These are phyloP conservation scores for Steinernema carpocapsae DNA, from an alignment of 2,888 invertebrate genomes.

Conservation along the genomic window DNA sequence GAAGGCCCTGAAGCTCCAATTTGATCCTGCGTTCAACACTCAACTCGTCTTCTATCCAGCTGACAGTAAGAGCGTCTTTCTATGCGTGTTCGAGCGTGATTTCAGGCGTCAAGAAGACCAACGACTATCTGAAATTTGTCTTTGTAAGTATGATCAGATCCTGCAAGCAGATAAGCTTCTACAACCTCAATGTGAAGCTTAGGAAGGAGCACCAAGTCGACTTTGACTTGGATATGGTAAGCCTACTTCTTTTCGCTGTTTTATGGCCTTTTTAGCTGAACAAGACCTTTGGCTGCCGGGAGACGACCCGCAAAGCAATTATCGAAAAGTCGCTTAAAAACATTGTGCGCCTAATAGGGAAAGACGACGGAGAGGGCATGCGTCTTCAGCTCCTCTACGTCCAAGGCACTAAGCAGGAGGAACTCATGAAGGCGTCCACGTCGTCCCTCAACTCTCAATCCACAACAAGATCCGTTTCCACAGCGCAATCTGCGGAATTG, in stretches of 20 bases:
- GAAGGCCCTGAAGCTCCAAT: not conserved
- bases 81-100: not conserved
- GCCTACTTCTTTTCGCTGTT: not conserved
- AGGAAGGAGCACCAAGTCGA: constrained; percentile 1
- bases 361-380: not conserved
- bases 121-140: not conserved
- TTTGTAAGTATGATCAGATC: not conserved
- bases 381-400: constrained; percentile 9
- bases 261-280: not conserved
- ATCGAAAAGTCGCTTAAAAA: not conserved
- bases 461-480: not conserved
- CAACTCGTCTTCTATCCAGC: not conserved
- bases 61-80: not conserved
- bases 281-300: not conserved
- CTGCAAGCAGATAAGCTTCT: constrained; percentile 11
- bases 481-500: not conserved
- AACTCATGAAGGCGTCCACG: not conserved
- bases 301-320: not conserved
- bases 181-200: constrained; percentile 7
- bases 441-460: not conserved
- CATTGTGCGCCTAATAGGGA: not conserved
- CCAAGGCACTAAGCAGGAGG: not conserved
- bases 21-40: not conserved
- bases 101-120: not conserved
- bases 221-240: constrained; percentile 9